Conservation (phyloP, 2,797 vertebrate genomes). For the Anguilla pacifica region DNA sequence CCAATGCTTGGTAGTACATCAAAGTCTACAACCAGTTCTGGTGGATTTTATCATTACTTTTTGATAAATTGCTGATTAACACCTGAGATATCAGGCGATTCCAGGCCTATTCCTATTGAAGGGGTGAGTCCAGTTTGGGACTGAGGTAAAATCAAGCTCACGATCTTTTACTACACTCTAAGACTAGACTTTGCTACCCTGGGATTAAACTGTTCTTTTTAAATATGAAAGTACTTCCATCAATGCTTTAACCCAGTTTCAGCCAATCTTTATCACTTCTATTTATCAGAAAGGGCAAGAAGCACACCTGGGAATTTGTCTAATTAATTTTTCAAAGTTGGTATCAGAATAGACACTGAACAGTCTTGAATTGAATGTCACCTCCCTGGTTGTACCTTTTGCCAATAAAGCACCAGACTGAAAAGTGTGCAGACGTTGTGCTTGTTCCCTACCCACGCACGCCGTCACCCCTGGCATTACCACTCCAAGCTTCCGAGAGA, state of each 20-base stretch:
- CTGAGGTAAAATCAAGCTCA: background rate
- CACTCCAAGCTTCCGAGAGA: slow-evolving; percentile 1
- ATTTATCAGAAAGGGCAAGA: background rate
- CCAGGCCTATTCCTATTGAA: background rate
- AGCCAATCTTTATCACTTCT: background rate
- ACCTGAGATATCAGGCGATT: background rate
- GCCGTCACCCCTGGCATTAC: background rate
- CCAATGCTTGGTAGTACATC: background rate
- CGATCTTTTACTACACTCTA: background rate
- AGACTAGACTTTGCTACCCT: background rate
- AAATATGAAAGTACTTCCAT: slow-evolving; percentile 3
- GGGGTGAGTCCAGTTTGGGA: background rate
- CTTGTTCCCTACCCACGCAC: background rate
- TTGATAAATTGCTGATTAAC: background rate
- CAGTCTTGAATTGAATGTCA: slow-evolving; percentile 40
- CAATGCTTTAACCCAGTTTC: background rate
- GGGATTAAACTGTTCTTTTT: background rate
- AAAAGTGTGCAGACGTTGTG: background rate
- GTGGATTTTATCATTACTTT: background rate
- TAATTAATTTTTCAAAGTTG: slow-evolving; percentile 20
- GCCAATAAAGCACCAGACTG: slow-evolving; percentile 34
- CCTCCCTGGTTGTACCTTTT: slow-evolving; percentile 27
- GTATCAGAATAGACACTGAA: slow-evolving; percentile 12
- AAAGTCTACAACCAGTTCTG: background rate
- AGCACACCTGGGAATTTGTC: background rate